Evolutionary conservation across 1,140 invertebrate genomes (phyloP), one percentile per base, ranked within the genome.

Genomic region (Wiebesia pumilae): DNA sequence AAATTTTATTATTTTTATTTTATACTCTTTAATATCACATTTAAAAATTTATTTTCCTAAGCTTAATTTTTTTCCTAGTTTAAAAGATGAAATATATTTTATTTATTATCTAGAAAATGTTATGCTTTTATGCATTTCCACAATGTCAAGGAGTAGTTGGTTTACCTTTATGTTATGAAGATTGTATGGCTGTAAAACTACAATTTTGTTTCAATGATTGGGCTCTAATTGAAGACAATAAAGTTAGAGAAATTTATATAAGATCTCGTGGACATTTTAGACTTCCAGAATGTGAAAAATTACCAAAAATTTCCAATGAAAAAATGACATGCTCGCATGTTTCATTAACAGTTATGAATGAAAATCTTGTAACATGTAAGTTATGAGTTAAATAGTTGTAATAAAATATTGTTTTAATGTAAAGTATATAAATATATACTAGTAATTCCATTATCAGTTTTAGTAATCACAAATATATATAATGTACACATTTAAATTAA

Each of bases 191-290:
- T 43, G 97, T 98, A 10, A 96, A 96, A 90, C 95, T 97, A 90
- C 95, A 98, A 88, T 97, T 98, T 93, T 99, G 98, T 94, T 98
- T 97, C 92, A 97, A 97, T 90, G 97, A 98, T 90, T 99, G 98
- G 98, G 96, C 97, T 30, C 92, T 97, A 51, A 96, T 98, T 85
- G 97, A 98, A 93, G 97, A 97, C 89, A 97, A 98, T 91, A 98
- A 98, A 91, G 95, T 96, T 85, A 94, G 96, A 80, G 95, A 96
- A 21, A 96, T 97, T 83, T 96, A 94, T 91, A 96, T 97, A 87
- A 96, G 97, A 93, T 96, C 96, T n/a, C 94, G 97, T 88, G 97
- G 97, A 19, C 97, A 98, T 92, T 98, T 99, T 93, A 94, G 96
- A 51, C 94, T 99, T 81, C 98, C 98, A 19, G 95, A 97, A 90